Conservation (phyloP, 2,113 vertebrate species). For the Rousettus leschenaultii region DNA sequence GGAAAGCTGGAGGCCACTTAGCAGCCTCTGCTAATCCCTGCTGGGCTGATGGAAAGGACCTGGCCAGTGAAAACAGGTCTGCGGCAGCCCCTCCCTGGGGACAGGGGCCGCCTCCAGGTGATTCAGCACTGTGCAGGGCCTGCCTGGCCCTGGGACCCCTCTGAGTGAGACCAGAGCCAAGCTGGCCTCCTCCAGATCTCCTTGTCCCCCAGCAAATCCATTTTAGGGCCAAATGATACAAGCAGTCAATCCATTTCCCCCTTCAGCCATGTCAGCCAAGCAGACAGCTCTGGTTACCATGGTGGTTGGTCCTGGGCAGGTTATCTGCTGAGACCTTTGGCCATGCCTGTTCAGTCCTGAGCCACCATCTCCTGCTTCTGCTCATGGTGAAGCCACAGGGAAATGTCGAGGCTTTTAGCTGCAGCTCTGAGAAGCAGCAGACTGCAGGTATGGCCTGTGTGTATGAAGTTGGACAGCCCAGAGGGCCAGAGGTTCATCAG, state of each 20-base stretch:
- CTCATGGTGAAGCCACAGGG: not conserved
- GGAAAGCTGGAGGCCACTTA: slow-evolving; percentile 58
- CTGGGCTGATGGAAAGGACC: not conserved
- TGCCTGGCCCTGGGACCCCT: not conserved
- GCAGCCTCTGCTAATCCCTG: slow-evolving; percentile 48
- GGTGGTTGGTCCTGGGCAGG: not conserved
- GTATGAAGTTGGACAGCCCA: not conserved
- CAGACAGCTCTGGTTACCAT: not conserved
- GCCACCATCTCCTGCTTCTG: not conserved
- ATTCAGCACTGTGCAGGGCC: not conserved
- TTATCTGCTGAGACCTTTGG: not conserved
- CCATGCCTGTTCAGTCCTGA: not conserved
- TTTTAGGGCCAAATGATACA: not conserved
- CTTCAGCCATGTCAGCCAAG: not conserved
- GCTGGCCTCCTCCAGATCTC: not conserved
- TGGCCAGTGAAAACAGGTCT: not conserved
- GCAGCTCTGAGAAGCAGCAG: not conserved
- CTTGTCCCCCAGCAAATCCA: not conserved
- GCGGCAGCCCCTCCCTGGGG: not conserved
- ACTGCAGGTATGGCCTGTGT: not conserved
- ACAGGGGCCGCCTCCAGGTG: not conserved
- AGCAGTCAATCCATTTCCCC: not conserved
- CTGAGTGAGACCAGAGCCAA: not conserved
- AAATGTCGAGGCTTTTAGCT: not conserved
- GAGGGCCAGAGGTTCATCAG: not conserved